phyloP scores from a whole-genome alignment of 2,113 vertebrate species.

The Cyphomyrus plagiostoma region DNA sequence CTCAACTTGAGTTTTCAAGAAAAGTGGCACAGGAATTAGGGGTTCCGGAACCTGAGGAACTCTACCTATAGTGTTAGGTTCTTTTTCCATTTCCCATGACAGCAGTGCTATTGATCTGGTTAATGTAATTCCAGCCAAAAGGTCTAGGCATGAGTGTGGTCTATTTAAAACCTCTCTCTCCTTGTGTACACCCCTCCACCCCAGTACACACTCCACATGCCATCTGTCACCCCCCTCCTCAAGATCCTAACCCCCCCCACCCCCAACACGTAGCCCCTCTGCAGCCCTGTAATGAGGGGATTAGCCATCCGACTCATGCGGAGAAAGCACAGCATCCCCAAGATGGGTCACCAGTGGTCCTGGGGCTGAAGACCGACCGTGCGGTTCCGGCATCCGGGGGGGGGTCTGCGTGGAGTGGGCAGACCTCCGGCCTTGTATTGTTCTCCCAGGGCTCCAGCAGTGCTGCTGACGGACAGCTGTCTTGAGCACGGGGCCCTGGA shows the following conservation, averaged over 20 bases:
- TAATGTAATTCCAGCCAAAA: conserved; percentile 41
- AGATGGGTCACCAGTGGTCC: conserved; percentile 18
- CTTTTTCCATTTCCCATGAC: conserved; percentile 26
- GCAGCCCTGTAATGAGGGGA: conserved; percentile 37
- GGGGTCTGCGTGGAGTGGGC: neutral
- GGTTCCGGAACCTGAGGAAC: conserved; percentile 23
- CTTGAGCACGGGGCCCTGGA: conserved; percentile 27
- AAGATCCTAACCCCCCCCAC: neutral
- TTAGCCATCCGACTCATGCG: conserved; percentile 32
- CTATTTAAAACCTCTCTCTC: conserved; percentile 37
- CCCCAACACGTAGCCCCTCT: conserved; percentile 13
- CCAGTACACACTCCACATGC: conserved; percentile 38
- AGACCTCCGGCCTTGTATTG: neutral
- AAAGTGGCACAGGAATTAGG: neutral
- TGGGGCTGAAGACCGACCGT: neutral
- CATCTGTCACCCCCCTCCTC: conserved; percentile 42
- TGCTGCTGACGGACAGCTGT: conserved; percentile 55
- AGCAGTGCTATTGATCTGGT: conserved; percentile 38
- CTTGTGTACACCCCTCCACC: conserved; percentile 22
- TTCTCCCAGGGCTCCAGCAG: conserved; percentile 21
- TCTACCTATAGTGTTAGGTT: neutral
- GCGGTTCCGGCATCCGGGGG: neutral
- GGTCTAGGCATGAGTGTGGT: conserved; percentile 25
- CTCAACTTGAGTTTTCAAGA: conserved; percentile 8
- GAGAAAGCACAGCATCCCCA: neutral